A percentile compares a stretch with the other conserved stretches of the same genome.
Conservation (phyloP, 2,113 vertebrate species). For the Rallus limicola region DNA sequence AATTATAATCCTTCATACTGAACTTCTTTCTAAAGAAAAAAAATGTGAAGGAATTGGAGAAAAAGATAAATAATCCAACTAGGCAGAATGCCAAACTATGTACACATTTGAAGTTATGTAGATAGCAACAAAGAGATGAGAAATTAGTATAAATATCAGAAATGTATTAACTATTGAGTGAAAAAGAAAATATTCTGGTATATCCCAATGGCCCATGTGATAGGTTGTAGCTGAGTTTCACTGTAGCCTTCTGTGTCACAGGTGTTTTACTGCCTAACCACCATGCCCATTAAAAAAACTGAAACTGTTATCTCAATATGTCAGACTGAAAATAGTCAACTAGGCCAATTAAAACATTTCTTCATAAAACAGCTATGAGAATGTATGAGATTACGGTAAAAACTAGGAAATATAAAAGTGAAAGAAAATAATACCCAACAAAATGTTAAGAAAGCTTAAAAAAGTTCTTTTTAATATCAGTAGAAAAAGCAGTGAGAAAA, state of each 20-base stretch:
- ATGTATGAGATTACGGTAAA: not conserved
- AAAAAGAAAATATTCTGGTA: not conserved
- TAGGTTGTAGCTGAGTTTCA: not conserved
- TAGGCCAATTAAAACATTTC: not conserved
- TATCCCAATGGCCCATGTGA: not conserved
- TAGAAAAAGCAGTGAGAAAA: not conserved
- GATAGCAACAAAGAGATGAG: not conserved
- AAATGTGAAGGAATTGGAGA: not conserved
- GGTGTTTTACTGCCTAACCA: not conserved
- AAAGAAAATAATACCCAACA: not conserved
- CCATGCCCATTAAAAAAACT: not conserved
- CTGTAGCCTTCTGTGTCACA: not conserved
- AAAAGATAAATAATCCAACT: not conserved
- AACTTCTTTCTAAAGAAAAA: not conserved
- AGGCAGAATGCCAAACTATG: not conserved
- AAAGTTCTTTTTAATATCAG: not conserved
- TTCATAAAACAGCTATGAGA: not conserved
- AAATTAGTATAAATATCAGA: not conserved
- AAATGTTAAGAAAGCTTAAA: not conserved
- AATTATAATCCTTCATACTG: not conserved
- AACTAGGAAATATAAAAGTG: not conserved
- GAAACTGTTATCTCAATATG: not conserved
- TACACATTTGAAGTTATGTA: not conserved
- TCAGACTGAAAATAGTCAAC: not conserved
- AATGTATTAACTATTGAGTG: not conserved